Percentiles rank a stretch among this genome's conserved stretches.
Conservation (phyloP, 2,888 invertebrate genomes). For the Temnothorax unifasciatus region DNA sequence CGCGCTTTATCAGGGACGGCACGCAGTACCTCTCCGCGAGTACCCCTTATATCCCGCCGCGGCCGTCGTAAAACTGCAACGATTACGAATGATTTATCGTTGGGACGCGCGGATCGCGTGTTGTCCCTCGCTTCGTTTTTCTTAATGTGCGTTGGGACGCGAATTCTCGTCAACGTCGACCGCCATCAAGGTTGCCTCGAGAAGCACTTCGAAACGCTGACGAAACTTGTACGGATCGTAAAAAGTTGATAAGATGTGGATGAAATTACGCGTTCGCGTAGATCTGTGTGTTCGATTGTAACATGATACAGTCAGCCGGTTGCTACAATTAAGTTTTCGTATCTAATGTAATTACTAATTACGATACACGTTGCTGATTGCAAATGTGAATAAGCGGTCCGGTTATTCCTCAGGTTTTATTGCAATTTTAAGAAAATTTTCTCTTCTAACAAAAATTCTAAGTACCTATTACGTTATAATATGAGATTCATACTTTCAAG, state of each 20-base stretch:
- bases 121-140: slow-evolving; percentile 65
- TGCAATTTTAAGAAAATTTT: background rate
- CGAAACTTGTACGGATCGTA: slow-evolving; percentile 40
- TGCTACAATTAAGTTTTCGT: slow-evolving; percentile 17
- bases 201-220: background rate
- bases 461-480: background rate
- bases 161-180: slow-evolving; percentile 39
- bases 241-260: slow-evolving; percentile 19
- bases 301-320: background rate
- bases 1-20: slow-evolving; percentile 7
- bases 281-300: background rate
- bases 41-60: background rate
- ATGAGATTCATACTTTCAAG: background rate
- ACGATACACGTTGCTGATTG: background rate
- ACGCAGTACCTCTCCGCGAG: background rate
- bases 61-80: slow-evolving; percentile 73
- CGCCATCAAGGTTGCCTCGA: slow-evolving; percentile 46
- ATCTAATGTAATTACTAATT: slow-evolving; percentile 45
- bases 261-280: slow-evolving; percentile 38
- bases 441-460: background rate
- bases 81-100: slow-evolving; percentile 76
- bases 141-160: slow-evolving; percentile 46
- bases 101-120: slow-evolving; percentile 68
- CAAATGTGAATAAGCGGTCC: background rate
- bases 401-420: background rate